Evolutionary conservation across 1,140 invertebrate genomes (phyloP), one percentile per base, ranked within the genome.

Genomic region (Sarcophaga bullata): DNA sequence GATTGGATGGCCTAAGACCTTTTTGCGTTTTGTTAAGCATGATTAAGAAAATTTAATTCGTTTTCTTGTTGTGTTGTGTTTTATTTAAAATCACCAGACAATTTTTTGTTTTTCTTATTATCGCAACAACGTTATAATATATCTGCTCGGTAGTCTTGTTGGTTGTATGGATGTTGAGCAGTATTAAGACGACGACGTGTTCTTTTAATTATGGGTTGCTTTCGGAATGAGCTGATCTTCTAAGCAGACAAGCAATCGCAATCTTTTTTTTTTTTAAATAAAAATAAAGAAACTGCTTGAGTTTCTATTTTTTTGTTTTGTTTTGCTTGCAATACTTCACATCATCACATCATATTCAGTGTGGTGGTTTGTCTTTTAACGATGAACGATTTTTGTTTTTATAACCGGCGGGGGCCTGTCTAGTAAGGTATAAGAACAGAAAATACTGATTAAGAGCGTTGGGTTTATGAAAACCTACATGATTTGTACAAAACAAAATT

Each of bases 181-280:
- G 17, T 25, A 68, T 8, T 13, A 48, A 73, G 47, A 9, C 47
- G 47, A 9, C 47, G 47, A 76, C 73, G 73, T 76, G 73, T 76
- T 76, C 73, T 76, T n/a, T 76, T 76, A 49, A 15, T 49, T 48
- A 76, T 17, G 46, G 73, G 73, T 76, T 17, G 73, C n/a, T 76
- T 76, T n/a, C 47, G 48, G n/a, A n/a, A 49, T 76, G 19, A 76
- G 73, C 73, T 76, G 73, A 76, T 76, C 73, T 17, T 47, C 37
- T 47, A 48, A 37, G 25, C 4, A 37, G 25, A 37, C 25, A 37
- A 37, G 25, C 25, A 37, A 37, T 37, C 25, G 4, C 25, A 37
- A 37, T 37, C 25, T 2, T 2, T 37, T 37, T 37, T n/a, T 37
- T 37, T 37, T 37, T 37, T 37, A 37, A 37, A 37, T 37, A 37